phyloP scores from a whole-genome alignment of 2,113 vertebrate genomes.

The Microtus ochrogaster region DNA sequence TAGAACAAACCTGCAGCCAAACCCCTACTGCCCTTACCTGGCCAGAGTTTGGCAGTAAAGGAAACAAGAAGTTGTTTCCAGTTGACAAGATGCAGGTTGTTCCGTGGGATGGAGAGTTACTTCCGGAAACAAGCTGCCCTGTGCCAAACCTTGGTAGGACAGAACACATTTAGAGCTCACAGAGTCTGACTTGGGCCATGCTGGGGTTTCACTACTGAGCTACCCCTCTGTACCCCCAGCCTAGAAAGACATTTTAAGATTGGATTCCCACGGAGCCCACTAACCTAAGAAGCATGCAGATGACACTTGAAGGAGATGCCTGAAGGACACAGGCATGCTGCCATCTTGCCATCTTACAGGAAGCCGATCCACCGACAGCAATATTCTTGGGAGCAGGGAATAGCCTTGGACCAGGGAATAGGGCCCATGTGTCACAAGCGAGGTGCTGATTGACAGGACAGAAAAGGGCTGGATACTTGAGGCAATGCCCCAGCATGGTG shows the following conservation, averaged over 20 bases:
- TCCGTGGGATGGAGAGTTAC: background rate
- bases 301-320: rapidly evolving
- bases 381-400: rapidly evolving
- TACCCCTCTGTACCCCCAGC: too few species aligned
- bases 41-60: background rate
- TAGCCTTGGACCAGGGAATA: background rate
- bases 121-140: background rate
- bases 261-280: background rate
- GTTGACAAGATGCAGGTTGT: background rate
- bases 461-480: too few species aligned
- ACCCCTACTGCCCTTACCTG: background rate
- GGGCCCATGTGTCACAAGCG: rapidly evolving
- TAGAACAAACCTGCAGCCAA: background rate
- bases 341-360: rapidly evolving
- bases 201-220: background rate
- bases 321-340: rapidly evolving
- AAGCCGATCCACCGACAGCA: rapidly evolving
- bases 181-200: background rate
- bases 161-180: too few species aligned
- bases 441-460: rapidly evolving
- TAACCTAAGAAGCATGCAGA: rapidly evolving
- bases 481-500: background rate
- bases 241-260: background rate
- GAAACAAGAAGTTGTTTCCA: background rate
- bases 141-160: background rate